Base-by-base conservation (phyloP, 1,140 invertebrate genomes). In the Microvelia longipes region DNA sequence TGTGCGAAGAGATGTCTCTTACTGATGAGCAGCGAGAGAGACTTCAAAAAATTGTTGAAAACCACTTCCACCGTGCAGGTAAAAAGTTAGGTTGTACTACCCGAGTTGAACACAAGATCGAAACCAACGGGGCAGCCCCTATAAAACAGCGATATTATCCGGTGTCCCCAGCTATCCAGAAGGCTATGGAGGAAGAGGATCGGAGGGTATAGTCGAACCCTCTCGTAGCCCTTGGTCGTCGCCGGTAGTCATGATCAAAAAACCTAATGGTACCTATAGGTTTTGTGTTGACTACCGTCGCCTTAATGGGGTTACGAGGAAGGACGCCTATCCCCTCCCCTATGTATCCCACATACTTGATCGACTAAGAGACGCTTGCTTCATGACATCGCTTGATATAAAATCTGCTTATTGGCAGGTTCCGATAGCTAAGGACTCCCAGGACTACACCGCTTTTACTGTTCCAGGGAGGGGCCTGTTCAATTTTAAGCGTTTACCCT, bases 161-260 rank as follows among this genome's bases (percentile, higher is more conserved):
- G 2, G 27, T 60, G 5, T 65, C 66, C 27, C 69, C 69, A 0
- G 61, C n/a, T 1, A 70, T 71, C 15, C 72, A 71, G 28, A 11
- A 26, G 13, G 60, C 72, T 25, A 73, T 74, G 14, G 62, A 73
- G 28, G 28, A 73, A 2, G 72, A 77, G 19, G 35, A 50, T 19
- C 35, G 1, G 61, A 73, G 29, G 78, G 2, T 11, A 50, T 50
- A 5, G 35, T 50, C 5, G 35, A 50, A 50, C 35, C 35, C 19
- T 50, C 35, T 11, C 73, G 75, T 0, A 79, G 77, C 14, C 74
- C 79, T 0, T 86, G 82, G 79, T 74, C 77, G 11, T 77, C 78
- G 0, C 83, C 81, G 0, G 73, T 83, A 0, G 78, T 85, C 0
- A 67, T 85, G 15, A 79, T 84, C 0, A 75, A 77, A 71, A 87